These are phyloP conservation scores for Diaperis boleti DNA, from an alignment of 2,888 invertebrate genomes.

Conservation along the genomic window DNA sequence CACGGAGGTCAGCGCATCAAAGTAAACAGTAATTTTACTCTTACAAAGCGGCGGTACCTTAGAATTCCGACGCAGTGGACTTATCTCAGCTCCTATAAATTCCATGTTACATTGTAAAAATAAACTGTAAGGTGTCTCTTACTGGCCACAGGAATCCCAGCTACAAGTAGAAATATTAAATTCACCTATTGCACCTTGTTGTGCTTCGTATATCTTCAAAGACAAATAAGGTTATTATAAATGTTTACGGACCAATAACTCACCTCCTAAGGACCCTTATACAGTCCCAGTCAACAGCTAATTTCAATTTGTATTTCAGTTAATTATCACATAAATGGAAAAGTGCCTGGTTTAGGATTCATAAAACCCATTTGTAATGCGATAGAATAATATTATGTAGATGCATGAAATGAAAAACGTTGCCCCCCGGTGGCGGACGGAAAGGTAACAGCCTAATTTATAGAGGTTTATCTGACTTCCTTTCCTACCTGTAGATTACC, in stretches of 20 bases:
- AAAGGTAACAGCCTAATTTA: conserved; percentile 56
- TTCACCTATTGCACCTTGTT: conserved; percentile 30
- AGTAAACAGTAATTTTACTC: too few species aligned
- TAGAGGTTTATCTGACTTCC: conserved; percentile 56
- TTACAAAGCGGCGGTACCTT: too few species aligned
- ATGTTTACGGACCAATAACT: conserved; percentile 49
- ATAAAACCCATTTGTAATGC: conserved; percentile 55
- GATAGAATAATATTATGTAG: conserved; percentile 57
- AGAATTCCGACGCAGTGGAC: too few species aligned
- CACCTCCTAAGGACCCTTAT: conserved; percentile 49
- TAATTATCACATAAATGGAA: conserved; percentile 61
- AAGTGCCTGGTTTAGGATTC: conserved; percentile 53
- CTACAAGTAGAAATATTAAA: too few species aligned
- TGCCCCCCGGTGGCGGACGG: conserved; percentile 54
- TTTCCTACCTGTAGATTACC: conserved; percentile 55
- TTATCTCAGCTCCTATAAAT: too few species aligned
- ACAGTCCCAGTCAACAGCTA: conserved; percentile 56
- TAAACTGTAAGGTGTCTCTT: too few species aligned
- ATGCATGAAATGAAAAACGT: conserved; percentile 59
- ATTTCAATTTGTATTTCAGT: conserved; percentile 60
- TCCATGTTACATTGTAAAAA: too few species aligned
- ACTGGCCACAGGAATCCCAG: too few species aligned
- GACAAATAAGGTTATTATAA: conserved; percentile 48
- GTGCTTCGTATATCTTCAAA: conserved; percentile 31
- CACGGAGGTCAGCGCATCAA: too few species aligned